These are phyloP conservation scores for Antennarius maculatus DNA, from an alignment of 2,797 vertebrate species.

Conservation along the genomic window DNA sequence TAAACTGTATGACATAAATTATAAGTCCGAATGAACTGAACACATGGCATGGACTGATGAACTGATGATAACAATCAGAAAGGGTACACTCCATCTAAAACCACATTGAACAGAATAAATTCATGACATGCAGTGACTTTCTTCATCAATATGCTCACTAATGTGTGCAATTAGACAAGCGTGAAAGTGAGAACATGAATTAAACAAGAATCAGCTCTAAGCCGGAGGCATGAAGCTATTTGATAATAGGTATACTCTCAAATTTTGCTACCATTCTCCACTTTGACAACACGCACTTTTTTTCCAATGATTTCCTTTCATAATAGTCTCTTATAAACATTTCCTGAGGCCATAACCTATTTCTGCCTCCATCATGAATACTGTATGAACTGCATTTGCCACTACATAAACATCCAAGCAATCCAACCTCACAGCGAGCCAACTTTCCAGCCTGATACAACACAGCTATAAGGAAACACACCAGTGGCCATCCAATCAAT, in stretches of 20 bases:
- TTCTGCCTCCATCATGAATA: conserved; percentile 75
- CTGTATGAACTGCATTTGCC: conserved; percentile 72
- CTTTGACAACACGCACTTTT: conserved; percentile 22
- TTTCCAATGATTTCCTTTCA: conserved; percentile 36
- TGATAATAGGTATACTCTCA: neutral
- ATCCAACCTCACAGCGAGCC: conserved; percentile 59
- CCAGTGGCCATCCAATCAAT: conserved; percentile 61
- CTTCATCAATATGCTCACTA: neutral
- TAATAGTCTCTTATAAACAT: conserved; percentile 61
- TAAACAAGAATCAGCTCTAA: conserved; percentile 3
- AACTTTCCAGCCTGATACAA: conserved; percentile 72
- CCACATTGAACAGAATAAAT: neutral
- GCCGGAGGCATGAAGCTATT: neutral
- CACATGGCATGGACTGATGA: neutral
- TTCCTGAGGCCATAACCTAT: conserved; percentile 68
- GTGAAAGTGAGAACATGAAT: too few relatives aligned
- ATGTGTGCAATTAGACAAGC: too few relatives aligned
- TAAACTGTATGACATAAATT: conserved; percentile 14
- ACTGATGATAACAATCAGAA: neutral
- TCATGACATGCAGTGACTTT: neutral
- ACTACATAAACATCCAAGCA: conserved; percentile 73
- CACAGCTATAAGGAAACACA: conserved; percentile 72
- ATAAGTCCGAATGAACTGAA: conserved; percentile 1
- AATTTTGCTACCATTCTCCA: conserved; percentile 25
- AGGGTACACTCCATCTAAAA: neutral